Evolutionary conservation across 1,140 invertebrate genomes (phyloP).

Genomic region (Cecropterus lyciades): DNA sequence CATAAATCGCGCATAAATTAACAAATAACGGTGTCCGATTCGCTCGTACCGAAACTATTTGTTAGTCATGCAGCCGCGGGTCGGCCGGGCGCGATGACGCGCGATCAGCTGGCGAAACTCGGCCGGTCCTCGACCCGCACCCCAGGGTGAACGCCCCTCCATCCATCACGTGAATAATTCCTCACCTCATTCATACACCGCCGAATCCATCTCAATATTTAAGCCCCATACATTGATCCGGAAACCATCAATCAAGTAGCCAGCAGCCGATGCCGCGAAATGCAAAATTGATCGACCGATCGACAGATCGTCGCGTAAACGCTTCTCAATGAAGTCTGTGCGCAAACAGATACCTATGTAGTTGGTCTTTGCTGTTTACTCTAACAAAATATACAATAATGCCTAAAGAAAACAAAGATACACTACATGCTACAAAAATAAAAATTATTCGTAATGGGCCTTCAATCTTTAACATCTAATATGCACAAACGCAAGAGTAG

Average conservation of each 20-base stretch:
- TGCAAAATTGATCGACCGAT: conserved; percentile 49
- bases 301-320: conserved; percentile 38
- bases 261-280: conserved; percentile 42
- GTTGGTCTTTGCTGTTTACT: too few relatives aligned
- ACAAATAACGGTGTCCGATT: conserved; percentile 56
- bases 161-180: conserved; percentile 73
- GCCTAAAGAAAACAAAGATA: too few relatives aligned
- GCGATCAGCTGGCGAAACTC: conserved; percentile 75
- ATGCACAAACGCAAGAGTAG: background rate
- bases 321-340: conserved; percentile 43
- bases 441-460: background rate
- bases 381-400: too few relatives aligned
- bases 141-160: conserved; percentile 58
- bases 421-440: background rate
- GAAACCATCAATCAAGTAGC: conserved; percentile 64
- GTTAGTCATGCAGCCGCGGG: conserved; percentile 50
- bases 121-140: conserved; percentile 69
- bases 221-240: conserved; percentile 58
- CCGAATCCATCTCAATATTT: conserved; percentile 75
- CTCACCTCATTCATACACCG: conserved; percentile 70
- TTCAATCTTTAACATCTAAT: background rate
- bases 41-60: conserved; percentile 49
- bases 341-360: background rate
- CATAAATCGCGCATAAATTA: conserved; percentile 53
- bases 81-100: conserved; percentile 40